Conservation (phyloP, 2,113 vertebrate species). For the Aspidoscelis tigris region DNA sequence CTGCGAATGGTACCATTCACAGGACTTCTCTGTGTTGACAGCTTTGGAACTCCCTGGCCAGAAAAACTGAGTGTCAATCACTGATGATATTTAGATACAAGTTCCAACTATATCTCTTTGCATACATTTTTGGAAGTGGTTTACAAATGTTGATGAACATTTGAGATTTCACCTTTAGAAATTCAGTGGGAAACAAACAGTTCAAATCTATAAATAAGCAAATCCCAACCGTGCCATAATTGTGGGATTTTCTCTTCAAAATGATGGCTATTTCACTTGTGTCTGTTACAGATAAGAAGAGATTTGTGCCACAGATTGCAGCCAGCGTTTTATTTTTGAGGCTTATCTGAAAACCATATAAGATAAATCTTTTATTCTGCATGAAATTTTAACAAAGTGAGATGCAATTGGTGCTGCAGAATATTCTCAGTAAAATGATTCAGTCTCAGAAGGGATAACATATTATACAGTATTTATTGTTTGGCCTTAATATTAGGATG, state of each 20-base stretch:
- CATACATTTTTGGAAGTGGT: too few relatives aligned
- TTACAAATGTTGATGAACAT: too few relatives aligned
- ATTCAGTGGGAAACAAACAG: too few relatives aligned
- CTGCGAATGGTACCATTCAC: too few relatives aligned
- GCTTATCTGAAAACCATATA: conserved; percentile 1
- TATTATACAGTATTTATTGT: neutral
- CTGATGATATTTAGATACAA: too few relatives aligned
- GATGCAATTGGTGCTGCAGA: neutral
- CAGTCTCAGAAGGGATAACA: neutral
- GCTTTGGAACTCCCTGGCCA: too few relatives aligned
- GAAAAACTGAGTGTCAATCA: too few relatives aligned
- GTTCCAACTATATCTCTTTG: too few relatives aligned
- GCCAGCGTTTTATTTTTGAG: neutral
- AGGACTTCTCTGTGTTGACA: too few relatives aligned
- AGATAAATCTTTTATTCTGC: neutral
- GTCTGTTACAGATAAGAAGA: neutral
- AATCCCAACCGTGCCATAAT: neutral
- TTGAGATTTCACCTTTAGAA: too few relatives aligned
- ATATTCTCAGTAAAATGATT: conserved; percentile 36
- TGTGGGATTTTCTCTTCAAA: neutral
- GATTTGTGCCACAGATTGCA: neutral
- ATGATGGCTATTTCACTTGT: neutral
- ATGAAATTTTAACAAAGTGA: conserved; percentile 14
- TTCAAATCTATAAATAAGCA: too few relatives aligned
- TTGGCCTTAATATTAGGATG: neutral